These are phyloP conservation scores for Pantherophis guttatus DNA, from an alignment of 2,113 vertebrate species.

Conservation along the genomic window DNA sequence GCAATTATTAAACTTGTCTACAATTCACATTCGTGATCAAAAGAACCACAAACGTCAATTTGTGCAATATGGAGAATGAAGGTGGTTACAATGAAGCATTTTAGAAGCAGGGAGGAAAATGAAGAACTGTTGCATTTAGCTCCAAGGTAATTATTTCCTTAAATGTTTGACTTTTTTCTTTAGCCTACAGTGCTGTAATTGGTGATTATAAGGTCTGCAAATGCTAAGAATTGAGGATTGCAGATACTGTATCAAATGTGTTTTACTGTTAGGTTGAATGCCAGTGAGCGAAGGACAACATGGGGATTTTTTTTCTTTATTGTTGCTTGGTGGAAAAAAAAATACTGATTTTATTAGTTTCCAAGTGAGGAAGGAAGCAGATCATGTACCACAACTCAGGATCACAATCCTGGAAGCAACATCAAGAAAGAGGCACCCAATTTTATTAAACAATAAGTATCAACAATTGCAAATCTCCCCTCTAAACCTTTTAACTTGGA, in stretches of 20 bases:
- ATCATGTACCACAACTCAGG: background rate
- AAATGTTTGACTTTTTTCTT: background rate
- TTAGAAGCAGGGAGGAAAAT: background rate
- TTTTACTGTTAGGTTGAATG: conserved; percentile 2
- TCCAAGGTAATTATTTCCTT: background rate
- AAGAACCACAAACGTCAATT: background rate
- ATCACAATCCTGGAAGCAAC: background rate
- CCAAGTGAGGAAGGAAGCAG: no score
- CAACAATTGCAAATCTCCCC: background rate
- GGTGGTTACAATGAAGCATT: background rate
- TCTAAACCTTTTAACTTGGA: background rate
- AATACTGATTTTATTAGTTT: conserved; percentile 19
- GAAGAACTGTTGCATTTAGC: background rate
- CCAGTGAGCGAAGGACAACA: background rate
- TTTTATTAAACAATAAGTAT: background rate
- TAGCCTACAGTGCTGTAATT: background rate
- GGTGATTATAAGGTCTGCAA: background rate
- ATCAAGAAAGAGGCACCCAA: background rate
- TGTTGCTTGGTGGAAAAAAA: conserved; percentile 7
- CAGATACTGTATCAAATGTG: background rate
- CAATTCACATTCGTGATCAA: background rate
- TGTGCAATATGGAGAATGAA: background rate
- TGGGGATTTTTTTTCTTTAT: background rate
- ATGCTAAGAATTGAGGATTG: background rate
- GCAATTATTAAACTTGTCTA: background rate